Conservation (phyloP, 2,113 vertebrate genomes). For the Rynchops niger region DNA sequence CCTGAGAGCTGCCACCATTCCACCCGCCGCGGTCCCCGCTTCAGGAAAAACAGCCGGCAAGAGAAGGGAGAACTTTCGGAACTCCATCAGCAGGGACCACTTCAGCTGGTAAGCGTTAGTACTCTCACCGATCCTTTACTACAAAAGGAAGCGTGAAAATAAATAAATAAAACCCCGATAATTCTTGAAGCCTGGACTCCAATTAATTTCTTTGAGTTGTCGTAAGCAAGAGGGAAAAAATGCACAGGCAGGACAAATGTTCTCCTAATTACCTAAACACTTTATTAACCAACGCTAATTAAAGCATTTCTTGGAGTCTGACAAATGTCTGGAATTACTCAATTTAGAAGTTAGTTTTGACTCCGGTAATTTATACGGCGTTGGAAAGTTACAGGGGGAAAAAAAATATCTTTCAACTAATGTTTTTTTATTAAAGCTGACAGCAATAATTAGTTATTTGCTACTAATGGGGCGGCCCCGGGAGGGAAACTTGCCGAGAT, state of each 20-base stretch:
- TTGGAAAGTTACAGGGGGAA: conserved; percentile 56
- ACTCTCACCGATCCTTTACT: background rate
- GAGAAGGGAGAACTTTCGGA: background rate
- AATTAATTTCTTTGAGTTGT: conserved; percentile 53
- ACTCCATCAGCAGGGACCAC: background rate
- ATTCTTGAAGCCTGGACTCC: conserved; percentile 17
- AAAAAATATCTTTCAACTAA: conserved; percentile 42
- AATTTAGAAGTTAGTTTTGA: conserved; percentile 74
- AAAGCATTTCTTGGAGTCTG: conserved; percentile 76
- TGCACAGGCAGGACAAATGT: conserved; percentile 60
- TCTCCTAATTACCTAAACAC: conserved; percentile 75
- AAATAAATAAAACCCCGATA: background rate
- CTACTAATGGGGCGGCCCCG: conserved; percentile 22
- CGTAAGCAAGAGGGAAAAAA: conserved; percentile 52
- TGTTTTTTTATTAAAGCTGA: conserved; percentile 61
- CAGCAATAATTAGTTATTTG: conserved; percentile 54
- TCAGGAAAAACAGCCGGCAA: background rate
- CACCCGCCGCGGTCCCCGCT: background rate
- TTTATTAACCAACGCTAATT: conserved; percentile 77
- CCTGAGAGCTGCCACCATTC: background rate
- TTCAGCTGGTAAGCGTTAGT: background rate
- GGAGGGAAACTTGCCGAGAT: background rate
- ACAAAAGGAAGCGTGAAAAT: background rate
- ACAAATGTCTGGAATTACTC: conserved; percentile 77
- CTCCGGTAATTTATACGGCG: conserved; percentile 64